phyloP scores from a whole-genome alignment of 2,888 invertebrate genomes.

The Pammene aurita region DNA sequence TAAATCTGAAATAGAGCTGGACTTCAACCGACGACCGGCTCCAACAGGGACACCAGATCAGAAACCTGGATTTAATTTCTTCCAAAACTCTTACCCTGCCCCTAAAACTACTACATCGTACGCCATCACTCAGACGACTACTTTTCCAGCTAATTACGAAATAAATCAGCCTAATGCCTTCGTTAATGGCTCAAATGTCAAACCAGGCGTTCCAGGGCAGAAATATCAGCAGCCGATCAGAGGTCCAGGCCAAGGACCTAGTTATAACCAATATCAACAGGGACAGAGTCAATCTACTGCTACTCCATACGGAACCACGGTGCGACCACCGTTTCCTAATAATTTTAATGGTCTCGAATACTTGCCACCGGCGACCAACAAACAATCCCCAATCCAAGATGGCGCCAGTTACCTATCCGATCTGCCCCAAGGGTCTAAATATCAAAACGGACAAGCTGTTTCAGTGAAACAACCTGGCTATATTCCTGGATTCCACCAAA shows the following conservation, averaged over 20 bases:
- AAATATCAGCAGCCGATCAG: slow-evolving; percentile 22
- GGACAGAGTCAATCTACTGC: slow-evolving; percentile 6
- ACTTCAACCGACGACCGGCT: slow-evolving; percentile 39
- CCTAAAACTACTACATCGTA: slow-evolving; percentile 58
- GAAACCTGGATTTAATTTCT: slow-evolving; percentile 39
- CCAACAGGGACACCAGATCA: slow-evolving; percentile 34
- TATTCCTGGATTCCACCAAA: slow-evolving; percentile 2
- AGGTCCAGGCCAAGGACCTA: slow-evolving; percentile 17
- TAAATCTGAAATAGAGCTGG: slow-evolving; percentile 49
- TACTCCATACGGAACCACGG: slow-evolving; percentile 13
- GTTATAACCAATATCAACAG: slow-evolving; percentile 21
- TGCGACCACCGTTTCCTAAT: slow-evolving; percentile 18
- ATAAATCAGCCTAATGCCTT: slow-evolving; percentile 15
- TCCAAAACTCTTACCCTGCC: slow-evolving; percentile 43
- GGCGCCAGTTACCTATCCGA: slow-evolving; percentile 13
- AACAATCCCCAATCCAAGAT: slow-evolving; percentile 7
- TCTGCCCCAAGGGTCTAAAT: slow-evolving; percentile 17
- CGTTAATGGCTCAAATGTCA: slow-evolving; percentile 16
- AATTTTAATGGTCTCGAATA: slow-evolving; percentile 12
- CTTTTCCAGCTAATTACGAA: slow-evolving; percentile 49
- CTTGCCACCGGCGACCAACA: slow-evolving; percentile 25
- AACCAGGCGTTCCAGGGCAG: slow-evolving; percentile 7
- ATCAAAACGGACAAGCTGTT: slow-evolving; percentile 12
- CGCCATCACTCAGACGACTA: slow-evolving; percentile 60
- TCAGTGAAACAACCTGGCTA: slow-evolving; percentile 12